These are phyloP conservation scores for Pterocles burchelli DNA, from an alignment of 2,113 vertebrate genomes.

Conservation along the genomic window DNA sequence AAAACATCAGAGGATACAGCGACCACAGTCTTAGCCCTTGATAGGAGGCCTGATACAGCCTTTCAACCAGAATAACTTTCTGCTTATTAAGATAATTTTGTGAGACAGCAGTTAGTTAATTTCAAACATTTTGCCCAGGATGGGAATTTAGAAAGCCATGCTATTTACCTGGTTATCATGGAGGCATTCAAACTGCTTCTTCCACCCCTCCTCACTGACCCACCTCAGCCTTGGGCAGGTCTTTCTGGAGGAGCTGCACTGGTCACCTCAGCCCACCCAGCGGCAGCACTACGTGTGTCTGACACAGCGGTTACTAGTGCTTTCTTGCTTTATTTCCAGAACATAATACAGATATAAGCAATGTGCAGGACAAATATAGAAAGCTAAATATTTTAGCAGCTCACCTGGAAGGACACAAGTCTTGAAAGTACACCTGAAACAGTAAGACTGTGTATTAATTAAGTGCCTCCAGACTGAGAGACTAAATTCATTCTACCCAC, in stretches of 20 bases:
- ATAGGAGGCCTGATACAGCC: neutral
- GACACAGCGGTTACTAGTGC: too few species aligned
- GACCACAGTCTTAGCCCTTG: neutral
- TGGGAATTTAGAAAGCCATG: neutral
- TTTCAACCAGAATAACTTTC: neutral
- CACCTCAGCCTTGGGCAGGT: neutral
- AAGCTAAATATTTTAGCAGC: neutral
- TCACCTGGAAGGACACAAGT: neutral
- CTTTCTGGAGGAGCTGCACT: neutral
- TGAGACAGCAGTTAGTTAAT: neutral
- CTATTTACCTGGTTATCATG: neutral
- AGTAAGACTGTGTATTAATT: neutral
- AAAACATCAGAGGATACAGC: neutral
- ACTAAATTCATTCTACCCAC: neutral
- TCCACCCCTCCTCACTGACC: fast-evolving
- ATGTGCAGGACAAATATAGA: neutral
- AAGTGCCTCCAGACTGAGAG: neutral
- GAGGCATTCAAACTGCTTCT: neutral
- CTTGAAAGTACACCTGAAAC: neutral
- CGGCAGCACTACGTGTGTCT: fast-evolving
- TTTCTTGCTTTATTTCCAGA: neutral
- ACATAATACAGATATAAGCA: neutral
- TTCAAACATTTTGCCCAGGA: neutral
- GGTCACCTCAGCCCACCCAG: neutral
- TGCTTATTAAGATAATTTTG: neutral